These are phyloP conservation scores for Clarias laeviceps DNA, from an alignment of 2,797 vertebrate genomes.

Conservation along the genomic window DNA sequence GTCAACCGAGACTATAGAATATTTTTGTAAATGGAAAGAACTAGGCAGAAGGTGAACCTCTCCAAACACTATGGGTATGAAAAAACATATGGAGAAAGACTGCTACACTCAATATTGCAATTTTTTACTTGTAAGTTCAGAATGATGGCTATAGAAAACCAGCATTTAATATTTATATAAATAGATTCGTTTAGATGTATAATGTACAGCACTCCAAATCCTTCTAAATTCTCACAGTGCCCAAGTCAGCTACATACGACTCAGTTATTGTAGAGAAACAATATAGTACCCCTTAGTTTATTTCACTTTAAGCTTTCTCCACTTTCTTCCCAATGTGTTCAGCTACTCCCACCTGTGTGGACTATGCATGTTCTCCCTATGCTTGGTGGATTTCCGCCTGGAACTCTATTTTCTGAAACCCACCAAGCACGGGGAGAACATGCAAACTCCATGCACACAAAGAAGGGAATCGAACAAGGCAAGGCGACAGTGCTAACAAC, in stretches of 20 bases:
- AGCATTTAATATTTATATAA: background rate
- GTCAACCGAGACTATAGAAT: background rate
- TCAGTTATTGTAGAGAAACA: background rate
- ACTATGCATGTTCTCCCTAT: too few relatives aligned
- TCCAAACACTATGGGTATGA: background rate
- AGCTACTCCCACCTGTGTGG: background rate
- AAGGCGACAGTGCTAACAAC: too few relatives aligned
- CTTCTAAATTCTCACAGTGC: background rate
- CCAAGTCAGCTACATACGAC: background rate
- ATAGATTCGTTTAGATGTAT: background rate
- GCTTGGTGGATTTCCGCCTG: too few relatives aligned
- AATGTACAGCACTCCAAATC: background rate
- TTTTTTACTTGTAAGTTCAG: background rate
- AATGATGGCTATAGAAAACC: background rate
- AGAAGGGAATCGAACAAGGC: too few relatives aligned
- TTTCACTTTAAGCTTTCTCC: background rate
- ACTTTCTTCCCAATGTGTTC: background rate
- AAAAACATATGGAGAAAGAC: background rate
- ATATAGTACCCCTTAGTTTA: background rate
- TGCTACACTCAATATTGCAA: background rate
- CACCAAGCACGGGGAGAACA: too few relatives aligned
- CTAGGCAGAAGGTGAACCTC: background rate
- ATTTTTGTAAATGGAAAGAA: slow-evolving; percentile 7
- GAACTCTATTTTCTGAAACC: too few relatives aligned
- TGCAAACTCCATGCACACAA: too few relatives aligned